These are phyloP conservation scores for Malurus elegans DNA, from an alignment of 2,113 vertebrate species.

Conservation along the genomic window DNA sequence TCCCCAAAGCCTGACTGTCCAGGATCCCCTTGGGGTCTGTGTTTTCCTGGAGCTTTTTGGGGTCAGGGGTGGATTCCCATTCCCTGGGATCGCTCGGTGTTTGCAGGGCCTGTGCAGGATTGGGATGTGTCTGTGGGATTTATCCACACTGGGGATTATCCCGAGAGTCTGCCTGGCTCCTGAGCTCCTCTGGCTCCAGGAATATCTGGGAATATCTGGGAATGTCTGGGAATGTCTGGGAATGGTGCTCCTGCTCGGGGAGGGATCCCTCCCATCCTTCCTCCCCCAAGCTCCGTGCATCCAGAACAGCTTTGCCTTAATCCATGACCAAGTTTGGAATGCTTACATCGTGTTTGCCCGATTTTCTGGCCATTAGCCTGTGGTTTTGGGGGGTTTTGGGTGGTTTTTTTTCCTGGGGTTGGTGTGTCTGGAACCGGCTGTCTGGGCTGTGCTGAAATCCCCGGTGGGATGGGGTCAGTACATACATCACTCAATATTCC, in stretches of 20 bases:
- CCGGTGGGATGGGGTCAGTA: fast-evolving
- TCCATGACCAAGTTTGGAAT: not conserved
- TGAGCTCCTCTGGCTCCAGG: not conserved
- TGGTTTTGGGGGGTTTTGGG: not conserved
- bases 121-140: not conserved
- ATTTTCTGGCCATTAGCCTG: not conserved
- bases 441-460: not conserved
- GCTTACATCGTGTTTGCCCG: fast-evolving
- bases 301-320: not conserved
- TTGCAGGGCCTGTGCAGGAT: not conserved
- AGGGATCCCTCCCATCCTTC: not conserved
- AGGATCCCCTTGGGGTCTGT: fast-evolving
- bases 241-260: not conserved
- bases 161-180: not conserved
- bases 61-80: fast-evolving
- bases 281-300: not conserved
- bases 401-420: not conserved
- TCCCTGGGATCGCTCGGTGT: too few relatives aligned
- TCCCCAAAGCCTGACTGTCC: not conserved
- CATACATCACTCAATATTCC: not conserved
- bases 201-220: not conserved
- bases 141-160: not conserved
- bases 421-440: not conserved
- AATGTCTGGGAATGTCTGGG: not conserved
- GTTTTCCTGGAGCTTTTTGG: not conserved